Conservation (phyloP, 2,888 invertebrate genomes). For the Diachrysia chrysitis region DNA sequence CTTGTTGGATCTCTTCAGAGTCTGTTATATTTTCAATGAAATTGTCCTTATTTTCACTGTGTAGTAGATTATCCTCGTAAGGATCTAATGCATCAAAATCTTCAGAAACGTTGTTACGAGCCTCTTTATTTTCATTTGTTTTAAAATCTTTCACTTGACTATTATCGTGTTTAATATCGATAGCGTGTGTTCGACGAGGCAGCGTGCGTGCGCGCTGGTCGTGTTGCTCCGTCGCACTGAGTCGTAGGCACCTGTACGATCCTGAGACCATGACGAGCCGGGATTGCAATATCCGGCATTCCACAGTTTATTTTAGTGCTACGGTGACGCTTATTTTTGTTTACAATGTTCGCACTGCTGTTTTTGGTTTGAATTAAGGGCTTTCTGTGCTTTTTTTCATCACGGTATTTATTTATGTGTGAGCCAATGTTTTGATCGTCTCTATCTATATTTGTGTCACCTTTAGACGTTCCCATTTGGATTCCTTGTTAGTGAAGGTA, state of each 20-base stretch:
- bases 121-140: constrained; percentile 20
- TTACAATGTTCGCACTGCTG: constrained; percentile 74
- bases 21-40: background rate
- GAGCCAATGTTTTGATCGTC: constrained; percentile 19
- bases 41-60: constrained; percentile 11
- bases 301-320: constrained; percentile 80
- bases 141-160: constrained; percentile 19
- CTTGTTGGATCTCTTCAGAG: constrained; percentile 12
- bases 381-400: constrained; percentile 50
- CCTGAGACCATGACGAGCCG: constrained; percentile 64
- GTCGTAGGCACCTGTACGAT: constrained; percentile 65
- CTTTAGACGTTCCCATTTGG: background rate
- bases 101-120: constrained; percentile 1
- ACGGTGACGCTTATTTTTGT: constrained; percentile 82
- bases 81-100: constrained; percentile 9
- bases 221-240: constrained; percentile 63
- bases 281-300: constrained; percentile 87
- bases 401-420: constrained; percentile 31
- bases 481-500: background rate
- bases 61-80: constrained; percentile 2
- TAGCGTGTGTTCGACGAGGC: constrained; percentile 42
- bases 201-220: constrained; percentile 64
- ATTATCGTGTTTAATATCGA: constrained; percentile 76
- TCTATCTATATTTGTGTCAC: background rate
- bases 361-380: constrained; percentile 67